These are phyloP conservation scores for Sebastes ruberrimus DNA, from an alignment of 2,797 vertebrate genomes.

Conservation along the genomic window DNA sequence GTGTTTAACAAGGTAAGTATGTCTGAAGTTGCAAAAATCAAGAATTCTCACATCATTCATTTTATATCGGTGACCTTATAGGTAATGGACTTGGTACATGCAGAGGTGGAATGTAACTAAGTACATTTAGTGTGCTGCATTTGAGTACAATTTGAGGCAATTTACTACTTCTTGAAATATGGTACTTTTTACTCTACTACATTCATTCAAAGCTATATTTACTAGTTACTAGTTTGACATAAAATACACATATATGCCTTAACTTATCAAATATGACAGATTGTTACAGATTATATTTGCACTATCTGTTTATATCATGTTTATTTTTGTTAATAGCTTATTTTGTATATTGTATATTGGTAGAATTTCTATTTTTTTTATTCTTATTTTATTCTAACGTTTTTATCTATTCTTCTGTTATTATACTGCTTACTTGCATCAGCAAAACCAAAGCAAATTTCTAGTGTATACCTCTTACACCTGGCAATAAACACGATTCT, in stretches of 20 bases:
- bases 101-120: background rate
- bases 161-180: background rate
- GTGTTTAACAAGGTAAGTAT: background rate
- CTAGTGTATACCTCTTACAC: too few relatives aligned
- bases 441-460: too few relatives aligned
- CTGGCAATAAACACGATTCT: too few relatives aligned
- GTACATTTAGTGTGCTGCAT: background rate
- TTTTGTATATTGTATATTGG: too few relatives aligned
- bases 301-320: too few relatives aligned
- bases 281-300: background rate
- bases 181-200: background rate
- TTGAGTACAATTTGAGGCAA: background rate
- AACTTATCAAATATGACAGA: background rate
- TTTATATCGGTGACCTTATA: background rate
- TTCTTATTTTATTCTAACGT: too few relatives aligned
- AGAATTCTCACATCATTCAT: background rate
- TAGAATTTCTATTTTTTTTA: too few relatives aligned
- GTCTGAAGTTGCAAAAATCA: background rate
- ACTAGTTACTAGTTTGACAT: background rate
- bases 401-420: too few relatives aligned
- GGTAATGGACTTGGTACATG: background rate
- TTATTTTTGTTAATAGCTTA: too few relatives aligned
- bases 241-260: background rate
- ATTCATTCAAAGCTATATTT: background rate
- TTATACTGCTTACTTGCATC: too few relatives aligned